phyloP scores from a whole-genome alignment of 2,888 invertebrate species.

The Ceriagrion tenellum region DNA sequence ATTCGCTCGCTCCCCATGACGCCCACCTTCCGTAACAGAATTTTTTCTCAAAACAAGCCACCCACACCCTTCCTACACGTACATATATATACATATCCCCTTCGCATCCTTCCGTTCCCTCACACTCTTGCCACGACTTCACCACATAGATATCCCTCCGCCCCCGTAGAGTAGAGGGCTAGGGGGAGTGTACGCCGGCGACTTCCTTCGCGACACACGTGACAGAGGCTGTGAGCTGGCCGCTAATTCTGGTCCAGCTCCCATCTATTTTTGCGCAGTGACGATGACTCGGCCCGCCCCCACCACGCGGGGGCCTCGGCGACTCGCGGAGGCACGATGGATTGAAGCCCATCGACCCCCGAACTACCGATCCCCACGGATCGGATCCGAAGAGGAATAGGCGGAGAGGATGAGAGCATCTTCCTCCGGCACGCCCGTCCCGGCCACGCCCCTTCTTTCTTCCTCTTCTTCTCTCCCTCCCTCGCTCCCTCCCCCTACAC shows the following conservation, averaged over 20 bases:
- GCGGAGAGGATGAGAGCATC: not conserved
- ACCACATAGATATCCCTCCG: not conserved
- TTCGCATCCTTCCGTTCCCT: not conserved
- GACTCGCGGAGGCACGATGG: not conserved
- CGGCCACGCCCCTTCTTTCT: not conserved
- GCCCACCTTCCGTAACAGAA: not conserved
- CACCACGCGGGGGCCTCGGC: slow-evolving; percentile 33
- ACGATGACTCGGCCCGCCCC: slow-evolving; percentile 22
- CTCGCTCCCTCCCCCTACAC: not conserved
- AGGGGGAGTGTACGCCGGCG: not conserved
- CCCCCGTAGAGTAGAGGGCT: not conserved
- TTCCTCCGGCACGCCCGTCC: not conserved
- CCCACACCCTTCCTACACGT: not conserved
- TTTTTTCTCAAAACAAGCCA: not conserved
- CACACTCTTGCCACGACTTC: not conserved
- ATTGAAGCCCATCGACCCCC: slow-evolving; percentile 29
- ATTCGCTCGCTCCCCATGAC: no score
- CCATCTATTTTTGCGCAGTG: slow-evolving; percentile 53
- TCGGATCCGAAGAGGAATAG: not conserved
- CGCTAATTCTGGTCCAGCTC: slow-evolving; percentile 66
- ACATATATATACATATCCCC: not conserved
- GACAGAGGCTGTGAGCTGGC: slow-evolving; percentile 59
- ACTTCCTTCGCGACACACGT: slow-evolving; percentile 53
- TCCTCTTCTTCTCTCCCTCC: not conserved
- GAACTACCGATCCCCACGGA: not conserved